A percentile compares a stretch with the other conserved stretches of the same genome.
These are phyloP conservation scores for Bos javanicus DNA, from an alignment of 2,113 vertebrate species.

Conservation along the genomic window DNA sequence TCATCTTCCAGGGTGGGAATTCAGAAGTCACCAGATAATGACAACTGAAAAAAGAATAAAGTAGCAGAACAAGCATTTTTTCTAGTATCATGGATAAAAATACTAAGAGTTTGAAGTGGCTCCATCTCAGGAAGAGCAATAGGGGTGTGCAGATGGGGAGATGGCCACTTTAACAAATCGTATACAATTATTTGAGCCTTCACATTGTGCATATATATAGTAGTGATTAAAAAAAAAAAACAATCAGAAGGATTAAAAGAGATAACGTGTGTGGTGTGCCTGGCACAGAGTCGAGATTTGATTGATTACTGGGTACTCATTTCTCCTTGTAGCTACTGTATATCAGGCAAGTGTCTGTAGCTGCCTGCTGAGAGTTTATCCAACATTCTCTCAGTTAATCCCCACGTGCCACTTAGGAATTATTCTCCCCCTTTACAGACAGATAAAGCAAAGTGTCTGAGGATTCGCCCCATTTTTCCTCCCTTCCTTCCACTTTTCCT, in stretches of 20 bases:
- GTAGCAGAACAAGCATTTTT: background rate
- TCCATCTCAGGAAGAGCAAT: background rate
- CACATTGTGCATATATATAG: background rate
- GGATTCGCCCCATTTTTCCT: background rate
- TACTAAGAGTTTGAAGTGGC: background rate
- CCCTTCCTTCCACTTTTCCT: background rate
- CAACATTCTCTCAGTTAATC: constrained; percentile 15
- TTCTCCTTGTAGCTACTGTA: background rate
- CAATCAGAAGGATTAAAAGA: background rate
- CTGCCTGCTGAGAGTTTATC: background rate
- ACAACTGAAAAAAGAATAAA: background rate
- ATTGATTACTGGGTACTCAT: background rate
- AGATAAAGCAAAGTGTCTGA: background rate
- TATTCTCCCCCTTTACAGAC: background rate
- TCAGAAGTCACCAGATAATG: background rate
- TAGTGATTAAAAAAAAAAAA: background rate
- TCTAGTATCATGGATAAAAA: background rate
- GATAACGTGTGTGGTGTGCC: background rate
- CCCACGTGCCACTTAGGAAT: background rate
- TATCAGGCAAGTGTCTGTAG: background rate
- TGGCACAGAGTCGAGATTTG: background rate
- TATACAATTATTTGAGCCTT: background rate
- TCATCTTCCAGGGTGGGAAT: background rate
- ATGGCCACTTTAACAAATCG: background rate
- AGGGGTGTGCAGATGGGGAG: background rate